Evolutionary conservation across 1,140 invertebrate species (phyloP).

Genomic region (Zaprionus lachaisei): DNA sequence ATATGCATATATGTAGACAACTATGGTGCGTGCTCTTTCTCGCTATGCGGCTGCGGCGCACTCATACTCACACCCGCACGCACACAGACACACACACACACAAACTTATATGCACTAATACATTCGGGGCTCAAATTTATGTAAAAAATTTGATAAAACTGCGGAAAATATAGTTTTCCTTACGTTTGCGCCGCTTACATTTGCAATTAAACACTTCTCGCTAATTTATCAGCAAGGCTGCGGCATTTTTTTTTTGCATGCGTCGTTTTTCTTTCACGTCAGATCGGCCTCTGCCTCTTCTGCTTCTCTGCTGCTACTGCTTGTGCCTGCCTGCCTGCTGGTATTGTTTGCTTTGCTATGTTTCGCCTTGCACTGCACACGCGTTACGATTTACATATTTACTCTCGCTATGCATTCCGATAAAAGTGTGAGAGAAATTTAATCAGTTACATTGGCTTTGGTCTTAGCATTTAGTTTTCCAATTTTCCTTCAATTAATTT

Average conservation of each 20-base stretch:
- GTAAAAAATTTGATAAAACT: conserved; percentile 47
- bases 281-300: conserved; percentile 36
- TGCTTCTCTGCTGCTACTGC: conserved; percentile 36
- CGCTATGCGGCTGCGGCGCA: conserved; percentile 42
- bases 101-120: conserved; percentile 10
- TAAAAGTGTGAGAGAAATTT: conserved; percentile 21
- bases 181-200: conserved; percentile 58
- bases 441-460: conserved; percentile 27
- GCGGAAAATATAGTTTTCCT: conserved; percentile 40
- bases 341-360: conserved; percentile 63
- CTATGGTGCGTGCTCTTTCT: conserved; percentile 63
- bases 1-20: conserved; percentile 64
- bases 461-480: conserved; percentile 43
- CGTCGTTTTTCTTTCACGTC: conserved; percentile 53
- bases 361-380: conserved; percentile 62
- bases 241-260: conserved; percentile 51
- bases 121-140: conserved; percentile 40
- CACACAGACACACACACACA: conserved; percentile 33
- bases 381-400: conserved; percentile 57
- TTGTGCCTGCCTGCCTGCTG: conserved; percentile 44
- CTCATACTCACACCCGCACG: conserved; percentile 42
- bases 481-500: conserved; percentile 71
- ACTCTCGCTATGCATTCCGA: conserved; percentile 47
- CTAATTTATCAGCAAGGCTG: conserved; percentile 61
- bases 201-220: conserved; percentile 62